Percentiles rank a stretch among this genome's conserved stretches.
These are phyloP conservation scores for Sinohyriopsis cumingii DNA, from an alignment of 2,888 invertebrate genomes.

Conservation along the genomic window DNA sequence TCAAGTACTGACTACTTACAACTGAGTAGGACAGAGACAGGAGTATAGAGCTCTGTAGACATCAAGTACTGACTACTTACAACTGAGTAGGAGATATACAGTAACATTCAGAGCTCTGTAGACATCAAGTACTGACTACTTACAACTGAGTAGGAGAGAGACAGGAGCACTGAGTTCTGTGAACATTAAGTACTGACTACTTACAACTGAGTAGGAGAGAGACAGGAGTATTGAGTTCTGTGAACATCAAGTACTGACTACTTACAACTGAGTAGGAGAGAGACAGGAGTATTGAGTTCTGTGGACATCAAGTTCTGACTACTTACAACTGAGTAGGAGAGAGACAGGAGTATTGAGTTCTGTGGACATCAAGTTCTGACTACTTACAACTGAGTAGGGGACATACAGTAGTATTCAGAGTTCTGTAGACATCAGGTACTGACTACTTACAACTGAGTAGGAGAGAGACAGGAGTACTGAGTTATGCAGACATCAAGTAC, in stretches of 20 bases:
- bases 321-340: constrained; percentile 85
- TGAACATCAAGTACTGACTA: background rate
- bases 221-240: constrained; percentile 73
- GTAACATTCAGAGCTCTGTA: constrained; percentile 72
- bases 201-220: constrained; percentile 83
- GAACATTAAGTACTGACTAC: constrained; percentile 10
- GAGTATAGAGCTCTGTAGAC: too few relatives aligned
- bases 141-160: constrained; percentile 88
- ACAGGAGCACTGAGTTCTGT: constrained; percentile 75
- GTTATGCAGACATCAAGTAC: too few relatives aligned
- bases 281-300: constrained; percentile 76
- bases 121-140: constrained; percentile 34
- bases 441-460: constrained; percentile 82
- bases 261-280: constrained; percentile 87
- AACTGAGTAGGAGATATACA: constrained; percentile 87
- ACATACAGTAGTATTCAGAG: constrained; percentile 75
- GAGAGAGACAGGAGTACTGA: constrained; percentile 81
- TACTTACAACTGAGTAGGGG: constrained; percentile 83
- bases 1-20: constrained; percentile 72
- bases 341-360: constrained; percentile 78
- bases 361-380: too few relatives aligned
- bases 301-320: too few relatives aligned
- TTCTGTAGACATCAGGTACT: too few relatives aligned
- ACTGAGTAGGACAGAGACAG: too few relatives aligned
- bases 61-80: constrained; percentile 73